Evolutionary conservation across 2,113 vertebrate genomes (phyloP).

Genomic region (Rhagologus leucostigma): DNA sequence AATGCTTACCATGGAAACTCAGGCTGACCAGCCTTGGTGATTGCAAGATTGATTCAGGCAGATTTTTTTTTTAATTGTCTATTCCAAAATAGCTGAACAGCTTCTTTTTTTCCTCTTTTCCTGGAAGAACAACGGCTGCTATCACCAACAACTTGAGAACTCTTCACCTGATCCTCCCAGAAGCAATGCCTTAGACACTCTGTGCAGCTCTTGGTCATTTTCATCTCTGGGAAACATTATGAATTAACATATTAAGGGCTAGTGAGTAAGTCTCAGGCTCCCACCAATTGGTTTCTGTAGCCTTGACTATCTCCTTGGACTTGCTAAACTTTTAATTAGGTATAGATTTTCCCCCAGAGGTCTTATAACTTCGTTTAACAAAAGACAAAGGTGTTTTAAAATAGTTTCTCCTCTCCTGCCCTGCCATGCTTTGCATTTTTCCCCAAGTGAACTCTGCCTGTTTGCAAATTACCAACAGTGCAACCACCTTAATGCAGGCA

Average conservation of each 20-base stretch:
- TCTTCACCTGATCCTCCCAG: background rate
- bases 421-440: background rate
- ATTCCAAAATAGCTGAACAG: background rate
- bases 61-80: background rate
- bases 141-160: background rate
- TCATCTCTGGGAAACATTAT: background rate
- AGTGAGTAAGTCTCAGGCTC: background rate
- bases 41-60: background rate
- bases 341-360: background rate
- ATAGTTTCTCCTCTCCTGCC: background rate
- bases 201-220: background rate
- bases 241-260: background rate
- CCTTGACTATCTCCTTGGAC: background rate
- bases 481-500: background rate
- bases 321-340: background rate
- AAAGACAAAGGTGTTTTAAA: background rate
- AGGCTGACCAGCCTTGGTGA: background rate
- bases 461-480: background rate
- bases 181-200: background rate
- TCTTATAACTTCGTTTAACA: background rate
- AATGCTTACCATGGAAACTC: background rate
- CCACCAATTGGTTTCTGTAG: background rate
- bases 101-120: background rate
- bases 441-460: background rate
- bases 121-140: background rate